Percentiles rank a stretch among this genome's conserved stretches.
These are phyloP conservation scores for Bellardia bayeri DNA, from an alignment of 2,888 invertebrate genomes.

Conservation along the genomic window DNA sequence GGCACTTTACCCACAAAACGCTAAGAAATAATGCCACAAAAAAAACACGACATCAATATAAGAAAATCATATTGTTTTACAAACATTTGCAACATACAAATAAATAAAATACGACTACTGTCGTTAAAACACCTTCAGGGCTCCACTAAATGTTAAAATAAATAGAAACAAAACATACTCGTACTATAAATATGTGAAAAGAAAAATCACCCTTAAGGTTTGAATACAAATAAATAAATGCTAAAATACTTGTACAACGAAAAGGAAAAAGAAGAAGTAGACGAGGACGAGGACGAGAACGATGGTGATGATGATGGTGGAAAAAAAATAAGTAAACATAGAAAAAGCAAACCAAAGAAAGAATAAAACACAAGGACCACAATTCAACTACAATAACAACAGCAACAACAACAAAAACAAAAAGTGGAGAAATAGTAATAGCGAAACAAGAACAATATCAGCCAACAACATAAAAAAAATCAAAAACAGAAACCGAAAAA, in stretches of 20 bases:
- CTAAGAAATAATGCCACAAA: conserved; percentile 11
- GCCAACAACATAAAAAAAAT: conserved; percentile 2
- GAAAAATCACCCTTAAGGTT: conserved; percentile 77
- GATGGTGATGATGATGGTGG: not conserved
- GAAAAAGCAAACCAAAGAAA: conserved; percentile 66
- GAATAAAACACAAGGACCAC: conserved; percentile 62
- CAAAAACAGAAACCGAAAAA: conserved; percentile 6
- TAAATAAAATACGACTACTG: conserved; percentile 36
- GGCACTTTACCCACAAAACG: conserved; percentile 18
- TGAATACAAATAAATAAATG: conserved; percentile 71
- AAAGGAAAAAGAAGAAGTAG: conserved; percentile 28
- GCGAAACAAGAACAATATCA: conserved; percentile 17
- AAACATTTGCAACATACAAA: conserved; percentile 46
- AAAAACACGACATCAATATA: conserved; percentile 13
- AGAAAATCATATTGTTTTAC: conserved; percentile 49
- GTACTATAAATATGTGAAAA: conserved; percentile 62
- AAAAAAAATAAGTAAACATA: conserved; percentile 52
- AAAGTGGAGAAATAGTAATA: conserved; percentile 41
- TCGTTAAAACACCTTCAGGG: conserved; percentile 59
- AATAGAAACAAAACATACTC: conserved; percentile 37
- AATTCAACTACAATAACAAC: conserved; percentile 77
- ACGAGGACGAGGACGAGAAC: conserved; percentile 22
- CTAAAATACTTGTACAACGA: conserved; percentile 34
- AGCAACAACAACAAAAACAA: conserved; percentile 56
- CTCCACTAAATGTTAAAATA: conserved; percentile 61